A percentile compares a stretch with the other conserved stretches of the same genome.
These are phyloP conservation scores for Solea solea DNA, from an alignment of 2,113 vertebrate species.

Conservation along the genomic window DNA sequence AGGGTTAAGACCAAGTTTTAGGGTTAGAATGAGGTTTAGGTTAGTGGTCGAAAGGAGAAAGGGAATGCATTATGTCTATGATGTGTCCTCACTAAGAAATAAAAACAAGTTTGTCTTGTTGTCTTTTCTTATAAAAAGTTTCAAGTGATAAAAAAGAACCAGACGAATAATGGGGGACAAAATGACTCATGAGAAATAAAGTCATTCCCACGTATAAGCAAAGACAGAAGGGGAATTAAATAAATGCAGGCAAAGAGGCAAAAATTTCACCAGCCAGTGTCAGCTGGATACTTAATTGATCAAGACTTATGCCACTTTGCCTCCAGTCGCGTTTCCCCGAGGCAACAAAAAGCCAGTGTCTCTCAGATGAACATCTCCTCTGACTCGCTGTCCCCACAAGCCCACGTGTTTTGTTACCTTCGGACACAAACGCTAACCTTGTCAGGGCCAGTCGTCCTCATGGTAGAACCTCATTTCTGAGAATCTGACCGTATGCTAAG, in stretches of 20 bases:
- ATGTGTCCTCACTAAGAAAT: no score
- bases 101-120: no score
- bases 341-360: constrained; percentile 43
- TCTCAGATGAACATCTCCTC: constrained; percentile 64
- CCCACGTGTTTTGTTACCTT: no score
- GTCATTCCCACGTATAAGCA: constrained; percentile 1
- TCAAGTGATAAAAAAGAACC: not conserved
- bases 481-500: no score
- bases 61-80: no score
- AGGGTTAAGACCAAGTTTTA: no score
- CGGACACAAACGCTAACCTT: no score
- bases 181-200: constrained; percentile 43
- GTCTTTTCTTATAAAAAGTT: no score
- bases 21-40: no score
- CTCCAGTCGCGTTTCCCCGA: constrained; percentile 23
- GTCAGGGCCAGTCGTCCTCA: no score
- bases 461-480: no score
- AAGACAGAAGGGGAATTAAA: constrained; percentile 1
- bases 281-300: constrained; percentile 54
- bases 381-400: constrained; percentile 52
- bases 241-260: not conserved
- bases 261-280: constrained; percentile 26
- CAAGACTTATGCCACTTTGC: constrained; percentile 31
- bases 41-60: no score
- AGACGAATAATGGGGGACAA: constrained; percentile 17